Evolutionary conservation across 2,113 vertebrate genomes (phyloP).

Genomic region (Actinemys pallida): DNA sequence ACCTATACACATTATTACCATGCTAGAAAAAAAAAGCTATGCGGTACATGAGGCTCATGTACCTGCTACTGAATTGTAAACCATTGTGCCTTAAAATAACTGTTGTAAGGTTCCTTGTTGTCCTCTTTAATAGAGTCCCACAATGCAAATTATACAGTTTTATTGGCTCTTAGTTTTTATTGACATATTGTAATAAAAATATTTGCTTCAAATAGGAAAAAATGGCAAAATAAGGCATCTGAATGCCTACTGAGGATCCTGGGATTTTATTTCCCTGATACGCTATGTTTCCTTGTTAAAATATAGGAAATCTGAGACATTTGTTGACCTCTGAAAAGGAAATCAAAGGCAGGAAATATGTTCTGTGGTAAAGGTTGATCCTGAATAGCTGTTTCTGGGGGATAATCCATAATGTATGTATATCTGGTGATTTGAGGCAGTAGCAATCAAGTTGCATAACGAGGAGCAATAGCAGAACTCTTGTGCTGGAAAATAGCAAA

Average conservation of each 20-base stretch:
- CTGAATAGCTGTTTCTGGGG: conserved; percentile 21
- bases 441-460: neutral
- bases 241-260: conserved; percentile 4
- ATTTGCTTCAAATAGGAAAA: conserved; percentile 50
- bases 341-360: conserved; percentile 20
- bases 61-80: conserved; percentile 25
- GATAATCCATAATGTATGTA: neutral
- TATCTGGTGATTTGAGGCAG: neutral
- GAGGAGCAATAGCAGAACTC: neutral
- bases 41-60: conserved; percentile 21
- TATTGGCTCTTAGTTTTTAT: conserved; percentile 62
- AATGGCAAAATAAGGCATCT: conserved; percentile 13
- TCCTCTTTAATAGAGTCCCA: conserved; percentile 38
- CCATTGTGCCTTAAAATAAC: conserved; percentile 30
- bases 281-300: neutral
- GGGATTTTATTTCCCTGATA: conserved; percentile 16
- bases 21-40: neutral
- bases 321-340: conserved; percentile 31
- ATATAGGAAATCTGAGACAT: conserved; percentile 38
- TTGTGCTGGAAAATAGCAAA: rapidly evolving
- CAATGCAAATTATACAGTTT: conserved; percentile 46
- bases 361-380: conserved; percentile 46
- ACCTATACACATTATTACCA: neutral
- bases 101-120: neutral
- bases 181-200: conserved; percentile 49